These are phyloP conservation scores for Bubo scandiacus DNA, from an alignment of 2,113 vertebrate genomes.

Conservation along the genomic window DNA sequence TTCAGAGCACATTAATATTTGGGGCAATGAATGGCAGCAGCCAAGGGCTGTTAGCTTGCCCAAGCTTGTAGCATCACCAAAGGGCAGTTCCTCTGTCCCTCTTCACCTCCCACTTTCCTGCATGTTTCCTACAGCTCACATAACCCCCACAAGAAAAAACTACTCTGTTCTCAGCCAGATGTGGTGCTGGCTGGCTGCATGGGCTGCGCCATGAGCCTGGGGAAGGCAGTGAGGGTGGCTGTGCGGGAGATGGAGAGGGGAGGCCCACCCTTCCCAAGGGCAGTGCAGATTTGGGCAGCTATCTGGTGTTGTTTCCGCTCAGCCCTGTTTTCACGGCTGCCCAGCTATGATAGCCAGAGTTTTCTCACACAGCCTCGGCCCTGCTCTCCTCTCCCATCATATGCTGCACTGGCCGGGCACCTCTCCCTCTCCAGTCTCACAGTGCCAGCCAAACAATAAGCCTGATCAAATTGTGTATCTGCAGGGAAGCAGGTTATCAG, in stretches of 20 bases:
- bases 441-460: accelerated
- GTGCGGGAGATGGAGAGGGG: accelerated
- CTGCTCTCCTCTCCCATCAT: not conserved
- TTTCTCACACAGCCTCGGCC: not conserved
- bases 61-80: not conserved
- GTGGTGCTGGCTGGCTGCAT: not conserved
- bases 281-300: not conserved
- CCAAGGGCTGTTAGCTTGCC: not conserved
- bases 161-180: not conserved
- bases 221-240: not conserved
- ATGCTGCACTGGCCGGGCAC: accelerated
- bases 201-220: accelerated
- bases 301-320: not conserved
- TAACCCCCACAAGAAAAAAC: not conserved
- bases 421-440: not conserved
- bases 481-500: not conserved
- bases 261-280: not conserved
- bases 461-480: not conserved
- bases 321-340: not conserved
- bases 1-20: not conserved
- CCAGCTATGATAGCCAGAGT: not conserved
- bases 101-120: not conserved
- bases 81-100: not conserved
- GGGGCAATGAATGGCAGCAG: accelerated
- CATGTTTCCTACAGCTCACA: not conserved